These are phyloP conservation scores for Ecliptopera silaceata DNA, from an alignment of 2,888 invertebrate species.

Conservation along the genomic window DNA sequence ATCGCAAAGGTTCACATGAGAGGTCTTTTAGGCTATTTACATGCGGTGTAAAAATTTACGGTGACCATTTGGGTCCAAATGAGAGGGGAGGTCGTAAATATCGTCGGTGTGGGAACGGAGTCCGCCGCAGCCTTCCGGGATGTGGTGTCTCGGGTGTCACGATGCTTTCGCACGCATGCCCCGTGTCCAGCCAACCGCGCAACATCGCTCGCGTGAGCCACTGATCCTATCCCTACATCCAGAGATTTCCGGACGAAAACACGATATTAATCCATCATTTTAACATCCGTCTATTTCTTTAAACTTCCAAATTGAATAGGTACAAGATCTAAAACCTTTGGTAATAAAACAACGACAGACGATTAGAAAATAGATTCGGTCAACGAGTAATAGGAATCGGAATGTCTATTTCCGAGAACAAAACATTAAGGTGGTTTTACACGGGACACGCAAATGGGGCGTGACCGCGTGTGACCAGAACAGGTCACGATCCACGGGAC, in stretches of 20 bases:
- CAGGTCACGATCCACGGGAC: slow-evolving; percentile 64
- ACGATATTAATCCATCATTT: not conserved
- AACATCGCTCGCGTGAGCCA: slow-evolving; percentile 59
- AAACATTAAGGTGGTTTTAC: slow-evolving; percentile 55
- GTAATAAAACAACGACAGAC: not conserved
- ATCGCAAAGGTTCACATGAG: not conserved
- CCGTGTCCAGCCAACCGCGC: slow-evolving; percentile 56
- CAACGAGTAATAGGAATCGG: slow-evolving; percentile 41
- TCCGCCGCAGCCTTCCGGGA: slow-evolving; percentile 79
- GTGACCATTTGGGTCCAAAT: slow-evolving; percentile 33
- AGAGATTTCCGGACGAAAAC: slow-evolving; percentile 30
- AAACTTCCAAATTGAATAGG: too few species aligned
- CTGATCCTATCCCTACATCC: slow-evolving; percentile 44
- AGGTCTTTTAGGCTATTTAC: not conserved
- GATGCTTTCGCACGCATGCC: slow-evolving; percentile 73
- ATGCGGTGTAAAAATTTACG: slow-evolving; percentile 23
- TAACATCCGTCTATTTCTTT: too few species aligned
- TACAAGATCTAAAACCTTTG: not conserved
- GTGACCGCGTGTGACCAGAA: slow-evolving; percentile 63
- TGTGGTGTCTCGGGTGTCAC: slow-evolving; percentile 75
- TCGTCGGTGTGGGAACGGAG: slow-evolving; percentile 59
- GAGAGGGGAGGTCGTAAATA: slow-evolving; percentile 35
- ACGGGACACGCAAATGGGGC: slow-evolving; percentile 67
- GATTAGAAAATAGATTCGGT: slow-evolving; percentile 28
- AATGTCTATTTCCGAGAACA: slow-evolving; percentile 45